phyloP scores from a whole-genome alignment of 2,888 invertebrate species.

The Orthonychiurus folsomi region DNA sequence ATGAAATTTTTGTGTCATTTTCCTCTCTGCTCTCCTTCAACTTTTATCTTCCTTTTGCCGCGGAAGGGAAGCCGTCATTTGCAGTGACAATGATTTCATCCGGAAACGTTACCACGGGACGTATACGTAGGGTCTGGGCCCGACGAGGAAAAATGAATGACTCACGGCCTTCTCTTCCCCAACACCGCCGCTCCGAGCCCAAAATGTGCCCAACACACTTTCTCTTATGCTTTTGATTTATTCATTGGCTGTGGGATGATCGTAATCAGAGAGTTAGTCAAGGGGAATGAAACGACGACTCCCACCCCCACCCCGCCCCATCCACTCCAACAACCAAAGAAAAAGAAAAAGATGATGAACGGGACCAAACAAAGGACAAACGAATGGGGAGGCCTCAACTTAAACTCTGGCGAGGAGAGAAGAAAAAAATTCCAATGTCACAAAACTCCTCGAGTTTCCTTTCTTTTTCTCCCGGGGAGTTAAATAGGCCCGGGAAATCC shows the following conservation, averaged over 20 bases:
- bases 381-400: not conserved
- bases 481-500: too few relatives aligned
- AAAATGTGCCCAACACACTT: too few relatives aligned
- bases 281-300: slow-evolving; percentile 5
- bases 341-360: not conserved
- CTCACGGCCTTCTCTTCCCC: not conserved
- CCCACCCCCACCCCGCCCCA: too few relatives aligned
- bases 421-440: not conserved
- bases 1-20: slow-evolving; percentile 33
- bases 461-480: too few relatives aligned
- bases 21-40: slow-evolving; percentile 11
- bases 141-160: not conserved
- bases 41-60: slow-evolving; percentile 12
- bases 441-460: not conserved
- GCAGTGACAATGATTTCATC: slow-evolving; percentile 33
- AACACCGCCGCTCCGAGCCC: too few relatives aligned
- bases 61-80: slow-evolving; percentile 25
- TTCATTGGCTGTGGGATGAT: slow-evolving; percentile 10
- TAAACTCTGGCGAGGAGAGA: not conserved
- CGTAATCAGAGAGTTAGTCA: slow-evolving; percentile 13
- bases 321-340: not conserved
- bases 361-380: not conserved
- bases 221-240: slow-evolving; percentile 4
- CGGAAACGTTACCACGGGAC: slow-evolving; percentile 18
- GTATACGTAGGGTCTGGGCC: not conserved